Evolutionary conservation across 2,797 vertebrate species (phyloP), one percentile per base, ranked within the genome.

Genomic region (Argentina silus): DNA sequence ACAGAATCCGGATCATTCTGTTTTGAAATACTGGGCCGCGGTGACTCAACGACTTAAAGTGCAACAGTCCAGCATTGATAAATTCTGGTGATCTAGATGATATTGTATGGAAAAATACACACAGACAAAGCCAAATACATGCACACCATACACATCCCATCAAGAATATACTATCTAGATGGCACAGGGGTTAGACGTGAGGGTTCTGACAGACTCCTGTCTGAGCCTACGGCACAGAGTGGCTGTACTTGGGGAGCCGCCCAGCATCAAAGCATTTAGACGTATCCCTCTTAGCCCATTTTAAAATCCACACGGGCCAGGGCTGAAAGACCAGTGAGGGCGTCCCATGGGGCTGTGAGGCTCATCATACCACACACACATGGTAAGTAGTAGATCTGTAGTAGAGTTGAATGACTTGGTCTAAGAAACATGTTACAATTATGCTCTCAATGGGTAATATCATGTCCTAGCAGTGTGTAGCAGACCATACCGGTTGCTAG

Each of bases 201-300:
- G 17, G 42, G n/a, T 27, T 47, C 0, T n/a, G 15, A 69, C 2
- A 12, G 63, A 62, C 21, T 59, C n/a, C 63, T 80, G 79, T 82
- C 75, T 75, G 78, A 77, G 80, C 57, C 51, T 74, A 75, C 50
- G 76, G 80, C 76, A 79, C 75, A 80, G 56, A 72, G 66, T 2
- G 70, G 64, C 68, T 80, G 2, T 36, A 36, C 27, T 36, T 36
- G 43, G 3, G 61, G 75, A 78, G 62, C n/a, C 15, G 42, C 75
- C n/a, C 77, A 79, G 80, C 80, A 80, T 80, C 81, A 84, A 82
- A 80, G 67, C 67, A 75, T 70, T 76, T 78, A 82, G 70, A n/a
- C 47, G 51, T 55, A n/a, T 69, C 65, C 77, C 61, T 84, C 61
- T 81, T 44, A 78, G 71, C 81, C 74, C 48, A 14, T 57, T 0